Evolutionary conservation across 1,140 invertebrate genomes (phyloP), one percentile per base, ranked within the genome.

Genomic region (Condylostylus longicornis): DNA sequence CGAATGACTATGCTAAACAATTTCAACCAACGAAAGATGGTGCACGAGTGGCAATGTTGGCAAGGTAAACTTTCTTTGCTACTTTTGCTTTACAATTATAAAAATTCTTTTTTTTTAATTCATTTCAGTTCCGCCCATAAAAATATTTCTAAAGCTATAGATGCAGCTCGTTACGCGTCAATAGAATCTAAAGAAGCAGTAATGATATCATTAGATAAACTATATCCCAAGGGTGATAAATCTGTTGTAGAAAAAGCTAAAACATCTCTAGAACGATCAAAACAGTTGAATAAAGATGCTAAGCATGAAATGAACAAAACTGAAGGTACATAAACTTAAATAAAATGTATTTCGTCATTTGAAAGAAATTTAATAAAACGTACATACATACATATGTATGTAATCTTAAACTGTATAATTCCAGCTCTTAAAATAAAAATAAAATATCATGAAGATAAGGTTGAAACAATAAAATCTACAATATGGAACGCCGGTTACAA

Each of bases 71-170:
- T 32, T 8, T 21, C n/a, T 28, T 3, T 25, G 22, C n/a, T 21
- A 38, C 7, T 20, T 19, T 38, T 33, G 2, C 19, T n/a, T 4
- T 19, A 37, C 4, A 17, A 18, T 21, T 18, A 33, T 22, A 18
- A 36, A 38, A 14, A 20, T 36, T 36, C 15, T 31, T 20, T 38
- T 40, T 19, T 25, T 20, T 17, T 36, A 8, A n/a, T 28, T 28
- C 10, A 3, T 20, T 38, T 10, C 1, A 87, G 85, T 27, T 72
- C 74, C 35, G 85, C 80, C 0, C 90, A 89, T 56, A 69, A 82
- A 46, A 75, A 76, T 44, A 89, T 94, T 35, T 72, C 81, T 1
- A 53, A 70, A 13, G 71, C 74, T 18, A 79, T 79, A 0, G 52
- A 64, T n/a, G 67, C 70, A 38, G 84, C 84, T 0, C 65, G 69